phyloP scores from a whole-genome alignment of 2,797 vertebrate genomes.

The Rhincodon typus region DNA sequence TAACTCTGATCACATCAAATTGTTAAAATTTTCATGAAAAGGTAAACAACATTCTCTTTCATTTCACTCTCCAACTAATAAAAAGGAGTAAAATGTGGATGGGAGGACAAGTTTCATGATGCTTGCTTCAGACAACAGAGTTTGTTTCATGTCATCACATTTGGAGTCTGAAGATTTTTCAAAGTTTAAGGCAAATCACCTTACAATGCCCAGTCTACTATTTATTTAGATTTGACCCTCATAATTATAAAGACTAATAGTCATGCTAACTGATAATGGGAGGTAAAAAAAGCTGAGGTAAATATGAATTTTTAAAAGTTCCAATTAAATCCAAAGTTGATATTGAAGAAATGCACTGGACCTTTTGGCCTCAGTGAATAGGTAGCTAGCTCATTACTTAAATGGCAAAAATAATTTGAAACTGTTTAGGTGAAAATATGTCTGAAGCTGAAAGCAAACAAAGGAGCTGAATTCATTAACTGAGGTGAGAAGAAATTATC shows the following conservation, averaged over 20 bases:
- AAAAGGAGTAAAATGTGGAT: neutral
- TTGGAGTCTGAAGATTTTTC: neutral
- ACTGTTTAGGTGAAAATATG: neutral
- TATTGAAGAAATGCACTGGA: neutral
- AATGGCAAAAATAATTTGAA: neutral
- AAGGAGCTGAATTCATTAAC: neutral
- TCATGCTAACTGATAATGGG: neutral
- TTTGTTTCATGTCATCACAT: neutral
- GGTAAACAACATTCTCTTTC: neutral
- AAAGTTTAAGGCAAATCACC: neutral
- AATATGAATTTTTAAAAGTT: neutral
- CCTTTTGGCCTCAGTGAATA: neutral
- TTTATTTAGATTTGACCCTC: neutral
- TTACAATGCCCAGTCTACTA: neutral
- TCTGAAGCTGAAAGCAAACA: neutral
- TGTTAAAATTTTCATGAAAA: neutral
- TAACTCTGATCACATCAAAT: neutral
- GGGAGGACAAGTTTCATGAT: neutral
- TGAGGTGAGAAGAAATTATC: neutral
- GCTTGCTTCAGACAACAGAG: neutral
- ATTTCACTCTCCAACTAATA: neutral
- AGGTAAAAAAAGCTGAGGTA: neutral
- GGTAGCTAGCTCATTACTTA: neutral
- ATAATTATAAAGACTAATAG: neutral
- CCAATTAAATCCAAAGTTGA: neutral